Conservation (phyloP, 2,113 vertebrate species). For the Alexandromys fortis region DNA sequence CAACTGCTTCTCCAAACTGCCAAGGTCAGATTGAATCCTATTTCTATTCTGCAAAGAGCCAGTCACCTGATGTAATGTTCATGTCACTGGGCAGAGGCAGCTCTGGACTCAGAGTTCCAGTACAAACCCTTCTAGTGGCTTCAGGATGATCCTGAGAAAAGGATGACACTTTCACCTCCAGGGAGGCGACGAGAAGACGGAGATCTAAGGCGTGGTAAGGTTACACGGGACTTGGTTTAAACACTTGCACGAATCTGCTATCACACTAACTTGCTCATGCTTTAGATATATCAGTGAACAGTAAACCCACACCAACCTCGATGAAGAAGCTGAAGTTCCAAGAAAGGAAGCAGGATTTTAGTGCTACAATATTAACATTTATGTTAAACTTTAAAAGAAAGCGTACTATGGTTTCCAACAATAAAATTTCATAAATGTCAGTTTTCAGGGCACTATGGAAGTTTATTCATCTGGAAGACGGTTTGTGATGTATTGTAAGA, state of each 20-base stretch:
- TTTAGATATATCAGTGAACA: constrained; percentile 49
- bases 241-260: constrained; percentile 28
- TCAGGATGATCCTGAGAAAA: constrained; percentile 64
- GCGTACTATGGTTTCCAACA: constrained; percentile 6
- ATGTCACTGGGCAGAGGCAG: constrained; percentile 59
- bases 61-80: constrained; percentile 65
- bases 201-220: constrained; percentile 65
- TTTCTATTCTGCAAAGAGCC: constrained; percentile 74
- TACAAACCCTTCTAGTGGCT: constrained; percentile 47
- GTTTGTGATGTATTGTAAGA: constrained; percentile 30
- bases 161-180: constrained; percentile 53
- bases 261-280: neutral
- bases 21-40: constrained; percentile 74
- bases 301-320: neutral
- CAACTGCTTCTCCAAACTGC: constrained; percentile 70
- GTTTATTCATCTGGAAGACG: constrained; percentile 34
- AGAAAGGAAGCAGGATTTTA: neutral
- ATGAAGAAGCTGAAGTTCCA: constrained; percentile 12
- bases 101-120: constrained; percentile 68
- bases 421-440: constrained; percentile 25
- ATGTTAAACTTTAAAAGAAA: neutral
- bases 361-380: neutral
- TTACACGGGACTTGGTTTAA: constrained; percentile 56
- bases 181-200: constrained; percentile 62
- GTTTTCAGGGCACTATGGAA: neutral